Evolutionary conservation across 92 coral and sea anemone genomes (phyloP).

Genomic region (Porites rus): DNA sequence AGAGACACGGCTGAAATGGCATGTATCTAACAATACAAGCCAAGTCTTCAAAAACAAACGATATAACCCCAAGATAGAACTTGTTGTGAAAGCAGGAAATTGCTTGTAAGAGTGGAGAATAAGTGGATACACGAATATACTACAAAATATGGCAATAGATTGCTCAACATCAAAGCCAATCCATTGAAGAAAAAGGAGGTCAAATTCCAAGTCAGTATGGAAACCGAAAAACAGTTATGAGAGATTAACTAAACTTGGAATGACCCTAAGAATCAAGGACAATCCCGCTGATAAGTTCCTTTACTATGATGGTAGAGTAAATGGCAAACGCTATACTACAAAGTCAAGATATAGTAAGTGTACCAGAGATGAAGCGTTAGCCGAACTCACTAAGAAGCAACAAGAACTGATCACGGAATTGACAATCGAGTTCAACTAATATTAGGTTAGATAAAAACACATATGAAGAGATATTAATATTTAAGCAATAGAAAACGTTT

Average conservation of each 20-base stretch:
- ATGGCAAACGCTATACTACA: no score
- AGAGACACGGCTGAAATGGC: slow-evolving; percentile 37
- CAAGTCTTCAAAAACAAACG: slow-evolving; percentile 40
- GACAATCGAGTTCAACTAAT: no score
- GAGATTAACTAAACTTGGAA: slow-evolving; percentile 25
- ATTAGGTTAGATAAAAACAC: no score
- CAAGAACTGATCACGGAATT: no score
- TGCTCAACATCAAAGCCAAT: slow-evolving; percentile 33
- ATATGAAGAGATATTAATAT: no score
- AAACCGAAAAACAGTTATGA: slow-evolving; percentile 17
- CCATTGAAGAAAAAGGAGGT: slow-evolving; percentile 31
- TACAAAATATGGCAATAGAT: slow-evolving; percentile 15
- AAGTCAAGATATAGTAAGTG: no score
- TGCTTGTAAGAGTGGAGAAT: slow-evolving; percentile 42
- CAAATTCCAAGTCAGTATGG: slow-evolving; percentile 38
- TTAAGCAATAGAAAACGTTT: no score
- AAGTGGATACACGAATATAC: slow-evolving; percentile 39
- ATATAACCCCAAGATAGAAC: slow-evolving; percentile 26
- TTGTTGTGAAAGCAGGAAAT: slow-evolving; percentile 41
- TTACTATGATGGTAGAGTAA: no score
- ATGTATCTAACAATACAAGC: slow-evolving; percentile 21
- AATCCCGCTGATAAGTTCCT: no score
- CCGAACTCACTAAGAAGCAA: no score
- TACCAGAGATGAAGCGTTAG: no score
- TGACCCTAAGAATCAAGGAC: slow-evolving; percentile 44